Conservation (phyloP, 2,797 vertebrate species). For the Heterohyrax brucei region DNA sequence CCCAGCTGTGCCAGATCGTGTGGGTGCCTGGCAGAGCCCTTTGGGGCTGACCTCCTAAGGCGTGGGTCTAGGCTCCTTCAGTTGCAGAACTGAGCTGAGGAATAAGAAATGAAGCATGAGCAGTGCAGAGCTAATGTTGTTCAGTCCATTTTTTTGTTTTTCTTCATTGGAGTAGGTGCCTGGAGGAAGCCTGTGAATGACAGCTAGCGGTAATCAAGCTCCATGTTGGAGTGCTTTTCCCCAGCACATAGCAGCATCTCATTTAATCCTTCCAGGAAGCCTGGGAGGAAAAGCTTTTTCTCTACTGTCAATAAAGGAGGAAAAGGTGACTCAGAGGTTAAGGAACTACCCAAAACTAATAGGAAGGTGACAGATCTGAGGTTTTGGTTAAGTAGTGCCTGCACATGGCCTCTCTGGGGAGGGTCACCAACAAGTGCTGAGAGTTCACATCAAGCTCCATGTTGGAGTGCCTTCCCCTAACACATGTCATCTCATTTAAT, state of each 20-base stretch:
- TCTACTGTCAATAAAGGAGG: slow-evolving; percentile 57
- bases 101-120: background rate
- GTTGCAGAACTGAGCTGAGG: background rate
- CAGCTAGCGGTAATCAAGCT: background rate
- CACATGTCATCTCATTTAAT: background rate
- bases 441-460: background rate
- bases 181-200: background rate
- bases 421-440: too few relatives aligned
- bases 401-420: too few relatives aligned
- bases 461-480: background rate
- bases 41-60: background rate
- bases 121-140: background rate
- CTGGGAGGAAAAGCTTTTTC: background rate
- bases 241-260: background rate
- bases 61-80: background rate
- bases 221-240: background rate
- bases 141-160: background rate
- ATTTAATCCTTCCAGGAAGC: background rate
- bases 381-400: background rate
- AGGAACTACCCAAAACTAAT: background rate
- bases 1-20: background rate
- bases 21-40: background rate
- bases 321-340: slow-evolving; percentile 4
- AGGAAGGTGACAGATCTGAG: background rate
- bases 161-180: background rate